Conservation (phyloP, 2,113 vertebrate species). For the Anas platyrhynchos region DNA sequence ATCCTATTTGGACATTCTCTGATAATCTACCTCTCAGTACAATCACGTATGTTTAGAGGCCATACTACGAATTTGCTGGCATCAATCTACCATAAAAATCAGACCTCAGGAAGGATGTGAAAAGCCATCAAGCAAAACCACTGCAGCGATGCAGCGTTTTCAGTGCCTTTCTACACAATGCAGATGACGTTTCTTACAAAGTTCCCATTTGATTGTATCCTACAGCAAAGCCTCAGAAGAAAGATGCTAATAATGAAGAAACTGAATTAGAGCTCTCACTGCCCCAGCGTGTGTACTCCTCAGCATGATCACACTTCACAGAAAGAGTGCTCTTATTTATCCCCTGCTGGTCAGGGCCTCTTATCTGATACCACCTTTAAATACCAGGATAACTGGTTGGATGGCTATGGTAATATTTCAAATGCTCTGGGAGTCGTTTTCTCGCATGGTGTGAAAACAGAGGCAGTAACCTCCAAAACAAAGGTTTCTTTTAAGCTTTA, state of each 20-base stretch:
- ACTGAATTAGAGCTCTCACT: background rate
- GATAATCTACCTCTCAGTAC: background rate
- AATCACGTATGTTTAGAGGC: background rate
- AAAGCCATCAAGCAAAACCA: background rate
- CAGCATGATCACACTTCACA: background rate
- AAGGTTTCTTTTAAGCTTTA: background rate
- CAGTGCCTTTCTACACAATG: background rate
- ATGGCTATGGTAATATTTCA: background rate
- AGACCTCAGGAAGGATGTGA: background rate
- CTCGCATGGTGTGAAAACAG: background rate
- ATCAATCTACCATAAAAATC: background rate
- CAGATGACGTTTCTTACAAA: background rate
- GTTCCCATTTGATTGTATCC: background rate
- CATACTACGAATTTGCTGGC: background rate
- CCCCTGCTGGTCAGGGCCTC: background rate
- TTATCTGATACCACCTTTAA: background rate
- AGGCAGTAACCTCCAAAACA: background rate
- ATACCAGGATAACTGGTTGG: constrained; percentile 2
- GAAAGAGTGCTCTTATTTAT: background rate
- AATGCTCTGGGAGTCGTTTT: background rate
- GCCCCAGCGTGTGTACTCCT: background rate
- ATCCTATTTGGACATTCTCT: background rate
- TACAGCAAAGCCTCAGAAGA: background rate
- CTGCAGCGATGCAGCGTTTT: background rate
- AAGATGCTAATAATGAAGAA: background rate